Evolutionary conservation across 1,140 invertebrate species (phyloP), one percentile per base, ranked within the genome.

Genomic region (Conopomorpha cramerella): DNA sequence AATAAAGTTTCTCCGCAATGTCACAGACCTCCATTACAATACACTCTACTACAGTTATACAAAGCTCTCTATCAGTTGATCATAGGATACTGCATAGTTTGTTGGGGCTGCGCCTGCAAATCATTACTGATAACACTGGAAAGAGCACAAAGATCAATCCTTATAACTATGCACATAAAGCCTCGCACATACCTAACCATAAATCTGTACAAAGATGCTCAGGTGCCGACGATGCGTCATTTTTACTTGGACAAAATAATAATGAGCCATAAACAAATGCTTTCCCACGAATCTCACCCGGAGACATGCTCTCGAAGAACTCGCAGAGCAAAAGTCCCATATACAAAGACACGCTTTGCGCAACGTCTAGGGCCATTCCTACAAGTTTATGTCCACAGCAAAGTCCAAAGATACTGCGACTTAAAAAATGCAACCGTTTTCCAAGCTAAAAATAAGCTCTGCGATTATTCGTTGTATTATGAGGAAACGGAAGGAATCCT

Each of bases 81-180:
- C 2, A 11, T 23, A 2, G 4, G 16, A 10, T 34, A 34, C 12
- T 34, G 32, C 18, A 34, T 34, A 19, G 2, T 18, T 2, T 8
- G 12, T 11, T 34, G 32, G 32, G 32, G 32, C 2, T 16, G 32
- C 3, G 8, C 32, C 4, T 2, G 8, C 8, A 25, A n/a, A 8
- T 15, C 32, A 11, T 4, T 7, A 11, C 10, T 34, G 13, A 17
- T 34, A 8, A 23, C 2, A 11, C n/a, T 34, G 2, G 32, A 34
- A 12, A 34, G 32, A 12, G 32, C 32, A 2, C 32, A 34, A 13
- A 18, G 32, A 13, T 4, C 32, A 15, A 16, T 31, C 16, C 11
- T 31, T 7, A 31, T 16, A 11, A 16, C n/a, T n/a, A 31, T 31
- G 30, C 8, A 16, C 3, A 8, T 3, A 4, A 31, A 31, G n/a